Evolutionary conservation across 2,113 vertebrate genomes (phyloP).

Genomic region (Brachypteracias leptosomus): DNA sequence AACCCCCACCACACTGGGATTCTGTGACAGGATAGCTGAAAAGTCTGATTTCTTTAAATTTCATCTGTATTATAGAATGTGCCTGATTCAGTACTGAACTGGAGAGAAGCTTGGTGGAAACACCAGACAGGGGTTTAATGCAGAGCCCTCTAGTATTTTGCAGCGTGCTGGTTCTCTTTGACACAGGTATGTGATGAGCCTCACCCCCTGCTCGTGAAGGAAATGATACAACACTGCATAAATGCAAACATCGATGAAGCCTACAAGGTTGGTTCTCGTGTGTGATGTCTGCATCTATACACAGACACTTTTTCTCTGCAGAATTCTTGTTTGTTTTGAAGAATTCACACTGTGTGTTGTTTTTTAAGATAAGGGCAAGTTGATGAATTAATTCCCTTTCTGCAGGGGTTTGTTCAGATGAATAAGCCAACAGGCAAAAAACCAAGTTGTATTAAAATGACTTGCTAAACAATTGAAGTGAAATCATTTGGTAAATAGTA

Average conservation of each 20-base stretch:
- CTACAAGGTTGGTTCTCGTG: constrained; percentile 82
- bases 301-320: background rate
- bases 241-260: constrained; percentile 87
- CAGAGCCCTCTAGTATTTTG: background rate
- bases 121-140: background rate
- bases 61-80: background rate
- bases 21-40: too few relatives aligned
- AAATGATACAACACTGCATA: constrained; percentile 93
- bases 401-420: background rate
- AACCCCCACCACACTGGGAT: too few relatives aligned
- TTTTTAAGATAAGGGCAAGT: background rate
- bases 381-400: background rate
- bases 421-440: background rate
- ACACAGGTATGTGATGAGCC: constrained; percentile 93
- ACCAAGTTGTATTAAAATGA: background rate
- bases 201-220: constrained; percentile 94
- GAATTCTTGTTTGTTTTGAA: background rate
- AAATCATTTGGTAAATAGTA: background rate
- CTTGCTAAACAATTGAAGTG: background rate
- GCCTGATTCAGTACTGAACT: background rate
- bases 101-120: background rate
- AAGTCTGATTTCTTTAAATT: background rate
- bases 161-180: background rate
- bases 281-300: background rate
- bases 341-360: background rate